phyloP scores from a whole-genome alignment of 2,113 vertebrate species.

The Atlantisia rogersi region DNA sequence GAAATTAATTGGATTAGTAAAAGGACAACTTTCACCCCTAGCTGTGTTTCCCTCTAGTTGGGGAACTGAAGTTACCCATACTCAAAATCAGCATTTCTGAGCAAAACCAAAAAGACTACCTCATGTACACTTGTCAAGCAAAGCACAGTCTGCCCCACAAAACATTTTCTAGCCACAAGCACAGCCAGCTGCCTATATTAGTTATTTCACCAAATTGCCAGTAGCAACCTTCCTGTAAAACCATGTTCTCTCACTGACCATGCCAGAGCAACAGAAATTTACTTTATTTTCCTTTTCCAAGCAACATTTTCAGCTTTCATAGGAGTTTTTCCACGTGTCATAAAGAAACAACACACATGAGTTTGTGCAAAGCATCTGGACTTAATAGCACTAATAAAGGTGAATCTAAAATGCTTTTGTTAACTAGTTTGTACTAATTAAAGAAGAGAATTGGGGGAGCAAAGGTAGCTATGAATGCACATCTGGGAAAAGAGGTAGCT shows the following conservation, averaged over 20 bases:
- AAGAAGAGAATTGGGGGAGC: background rate
- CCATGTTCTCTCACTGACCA: background rate
- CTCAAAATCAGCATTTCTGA: background rate
- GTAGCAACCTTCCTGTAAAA: background rate
- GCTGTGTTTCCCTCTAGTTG: background rate
- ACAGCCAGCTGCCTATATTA: background rate
- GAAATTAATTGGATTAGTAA: background rate
- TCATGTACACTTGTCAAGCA: background rate
- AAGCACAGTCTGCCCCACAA: background rate
- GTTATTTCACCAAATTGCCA: background rate
- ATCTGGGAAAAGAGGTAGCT: background rate
- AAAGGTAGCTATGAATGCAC: background rate
- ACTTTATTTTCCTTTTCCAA: background rate
- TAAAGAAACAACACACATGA: background rate
- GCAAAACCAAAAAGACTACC: background rate
- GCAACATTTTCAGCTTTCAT: background rate
- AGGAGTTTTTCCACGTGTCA: background rate
- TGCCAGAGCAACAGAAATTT: background rate
- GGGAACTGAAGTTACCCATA: background rate
- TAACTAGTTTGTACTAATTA: background rate
- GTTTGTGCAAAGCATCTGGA: background rate
- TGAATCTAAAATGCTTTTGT: no score
- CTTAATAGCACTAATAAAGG: background rate
- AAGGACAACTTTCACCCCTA: background rate
- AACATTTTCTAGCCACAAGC: background rate